Evolutionary conservation across 2,888 invertebrate genomes (phyloP).

Genomic region (Luperina testacea): DNA sequence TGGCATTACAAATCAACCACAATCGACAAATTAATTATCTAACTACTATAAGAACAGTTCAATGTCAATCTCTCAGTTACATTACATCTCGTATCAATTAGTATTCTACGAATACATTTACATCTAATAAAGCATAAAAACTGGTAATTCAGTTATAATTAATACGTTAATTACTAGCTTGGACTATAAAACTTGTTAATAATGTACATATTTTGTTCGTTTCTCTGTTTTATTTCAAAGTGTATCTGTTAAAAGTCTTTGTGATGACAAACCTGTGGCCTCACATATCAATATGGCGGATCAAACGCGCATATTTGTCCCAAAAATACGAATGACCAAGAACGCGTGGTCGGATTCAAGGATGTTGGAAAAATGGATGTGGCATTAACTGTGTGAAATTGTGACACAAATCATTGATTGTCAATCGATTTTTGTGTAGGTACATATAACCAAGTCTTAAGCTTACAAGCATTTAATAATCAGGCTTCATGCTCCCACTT

Average conservation of each 20-base stretch:
- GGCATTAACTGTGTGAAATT: background rate
- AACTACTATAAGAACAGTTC: background rate
- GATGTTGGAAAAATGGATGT: slow-evolving; percentile 23
- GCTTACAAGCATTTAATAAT: background rate
- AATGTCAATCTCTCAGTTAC: slow-evolving; percentile 37
- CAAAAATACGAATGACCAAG: slow-evolving; percentile 76
- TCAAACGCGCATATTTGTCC: slow-evolving; percentile 67
- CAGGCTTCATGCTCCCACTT: background rate
- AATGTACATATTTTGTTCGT: background rate
- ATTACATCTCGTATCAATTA: slow-evolving; percentile 19
- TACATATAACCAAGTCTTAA: background rate
- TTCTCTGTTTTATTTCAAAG: slow-evolving; percentile 26
- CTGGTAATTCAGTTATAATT: slow-evolving; percentile 32
- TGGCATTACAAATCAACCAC: background rate
- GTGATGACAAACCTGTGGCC: slow-evolving; percentile 31
- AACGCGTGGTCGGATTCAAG: slow-evolving; percentile 60
- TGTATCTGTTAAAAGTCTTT: slow-evolving; percentile 11
- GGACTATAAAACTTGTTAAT: background rate
- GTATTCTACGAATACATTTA: slow-evolving; percentile 33
- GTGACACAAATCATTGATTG: background rate
- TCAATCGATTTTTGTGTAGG: background rate
- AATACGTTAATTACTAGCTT: slow-evolving; percentile 17
- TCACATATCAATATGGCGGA: slow-evolving; percentile 55
- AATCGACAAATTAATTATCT: background rate
- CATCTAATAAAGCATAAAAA: slow-evolving; percentile 4